Conservation (phyloP, 1,140 invertebrate species). For the Temnothorax nylanderi region DNA sequence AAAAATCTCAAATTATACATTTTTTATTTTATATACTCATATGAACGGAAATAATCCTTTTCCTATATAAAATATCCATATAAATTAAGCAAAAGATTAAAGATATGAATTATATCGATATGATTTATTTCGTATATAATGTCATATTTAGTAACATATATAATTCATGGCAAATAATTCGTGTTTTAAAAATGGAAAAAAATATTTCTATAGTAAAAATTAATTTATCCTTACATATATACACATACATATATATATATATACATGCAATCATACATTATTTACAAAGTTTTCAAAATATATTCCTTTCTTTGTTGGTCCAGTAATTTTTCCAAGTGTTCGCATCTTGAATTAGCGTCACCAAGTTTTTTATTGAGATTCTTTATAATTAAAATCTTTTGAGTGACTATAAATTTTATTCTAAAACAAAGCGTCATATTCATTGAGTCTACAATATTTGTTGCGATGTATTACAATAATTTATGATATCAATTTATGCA, state of each 20-base stretch:
- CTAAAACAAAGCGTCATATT: slow-evolving; percentile 84
- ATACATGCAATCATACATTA: neutral
- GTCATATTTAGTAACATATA: neutral
- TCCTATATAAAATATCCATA: too few relatives aligned
- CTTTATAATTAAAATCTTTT: slow-evolving; percentile 91
- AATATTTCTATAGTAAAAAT: slow-evolving; percentile 4
- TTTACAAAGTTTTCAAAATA: slow-evolving; percentile 84
- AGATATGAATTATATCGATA: slow-evolving; percentile 1
- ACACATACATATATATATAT: neutral
- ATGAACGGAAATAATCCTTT: too few relatives aligned
- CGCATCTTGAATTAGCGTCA: slow-evolving; percentile 89
- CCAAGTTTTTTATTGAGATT: slow-evolving; percentile 89
- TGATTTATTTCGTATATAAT: neutral
- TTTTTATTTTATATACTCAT: slow-evolving; percentile 12
- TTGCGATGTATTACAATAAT: neutral
- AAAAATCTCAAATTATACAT: neutral
- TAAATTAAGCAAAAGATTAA: neutral
- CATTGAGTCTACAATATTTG: neutral
- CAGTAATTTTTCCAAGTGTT: slow-evolving; percentile 91
- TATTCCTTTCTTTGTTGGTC: slow-evolving; percentile 91
- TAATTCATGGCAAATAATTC: neutral
- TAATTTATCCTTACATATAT: neutral
- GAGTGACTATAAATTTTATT: slow-evolving; percentile 91
- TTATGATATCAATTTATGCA: neutral
- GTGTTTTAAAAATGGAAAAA: neutral